phyloP scores from a whole-genome alignment of 1,140 invertebrate genomes.

The Drosophila bipectinata region DNA sequence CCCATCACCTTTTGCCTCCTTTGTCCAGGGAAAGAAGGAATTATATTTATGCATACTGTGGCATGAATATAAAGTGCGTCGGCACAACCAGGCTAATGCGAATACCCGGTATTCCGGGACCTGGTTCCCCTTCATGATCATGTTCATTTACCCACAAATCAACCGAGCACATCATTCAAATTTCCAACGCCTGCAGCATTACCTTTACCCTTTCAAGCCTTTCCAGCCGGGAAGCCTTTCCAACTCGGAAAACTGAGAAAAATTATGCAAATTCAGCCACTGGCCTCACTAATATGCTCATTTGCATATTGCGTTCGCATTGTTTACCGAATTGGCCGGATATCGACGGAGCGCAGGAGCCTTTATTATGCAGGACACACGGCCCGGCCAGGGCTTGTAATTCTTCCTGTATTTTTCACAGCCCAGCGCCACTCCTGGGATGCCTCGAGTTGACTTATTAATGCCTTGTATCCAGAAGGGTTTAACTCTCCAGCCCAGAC shows the following conservation, averaged over 20 bases:
- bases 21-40: conserved; percentile 22
- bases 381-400: conserved; percentile 49
- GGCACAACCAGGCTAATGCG: conserved; percentile 25
- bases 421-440: conserved; percentile 19
- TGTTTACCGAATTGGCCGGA: conserved; percentile 66
- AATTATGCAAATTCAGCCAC: conserved; percentile 67
- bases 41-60: conserved; percentile 71
- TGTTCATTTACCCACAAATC: conserved; percentile 30
- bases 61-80: conserved; percentile 64
- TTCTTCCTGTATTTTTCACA: conserved; percentile 56
- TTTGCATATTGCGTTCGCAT: conserved; percentile 71
- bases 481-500: conserved; percentile 24
- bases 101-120: background rate
- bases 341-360: conserved; percentile 19
- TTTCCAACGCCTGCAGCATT: conserved; percentile 26
- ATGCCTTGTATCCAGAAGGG: conserved; percentile 61
- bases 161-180: conserved; percentile 45
- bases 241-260: conserved; percentile 23
- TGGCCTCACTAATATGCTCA: conserved; percentile 64
- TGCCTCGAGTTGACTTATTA: conserved; percentile 72
- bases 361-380: conserved; percentile 71
- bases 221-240: conserved; percentile 17
- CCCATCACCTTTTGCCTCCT: no score
- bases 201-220: conserved; percentile 27
- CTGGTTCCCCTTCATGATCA: conserved; percentile 7